Evolutionary conservation across 2,113 vertebrate species (phyloP).

Genomic region (Trogon surrucura): DNA sequence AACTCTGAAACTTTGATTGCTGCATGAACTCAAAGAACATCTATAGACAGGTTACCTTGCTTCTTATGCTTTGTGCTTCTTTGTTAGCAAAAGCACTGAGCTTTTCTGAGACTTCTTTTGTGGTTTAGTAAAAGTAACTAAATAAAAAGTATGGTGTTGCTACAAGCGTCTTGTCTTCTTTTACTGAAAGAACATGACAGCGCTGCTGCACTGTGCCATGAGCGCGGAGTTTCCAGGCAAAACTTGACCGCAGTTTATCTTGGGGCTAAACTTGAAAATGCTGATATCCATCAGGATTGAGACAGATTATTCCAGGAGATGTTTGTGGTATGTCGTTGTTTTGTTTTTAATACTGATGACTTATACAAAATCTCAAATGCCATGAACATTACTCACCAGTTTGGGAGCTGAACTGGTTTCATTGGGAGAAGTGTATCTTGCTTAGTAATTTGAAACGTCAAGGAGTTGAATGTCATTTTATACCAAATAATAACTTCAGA

Average conservation of each 20-base stretch:
- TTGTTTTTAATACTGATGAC: not conserved
- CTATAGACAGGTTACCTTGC: too few relatives aligned
- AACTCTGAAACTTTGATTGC: too few relatives aligned
- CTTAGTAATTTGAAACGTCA: not conserved
- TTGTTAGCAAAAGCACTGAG: too few relatives aligned
- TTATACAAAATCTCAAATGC: too few relatives aligned
- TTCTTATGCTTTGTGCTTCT: too few relatives aligned
- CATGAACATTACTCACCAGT: too few relatives aligned
- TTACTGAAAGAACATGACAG: not conserved
- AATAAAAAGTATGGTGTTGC: not conserved
- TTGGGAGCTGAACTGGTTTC: too few relatives aligned
- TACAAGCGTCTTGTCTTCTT: not conserved
- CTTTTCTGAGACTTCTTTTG: too few relatives aligned
- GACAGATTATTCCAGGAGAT: not conserved
- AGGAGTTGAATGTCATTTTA: not conserved
- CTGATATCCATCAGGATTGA: not conserved
- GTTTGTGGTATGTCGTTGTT: not conserved
- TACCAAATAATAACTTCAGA: not conserved
- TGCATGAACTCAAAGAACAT: too few relatives aligned
- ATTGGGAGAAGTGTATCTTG: not conserved
- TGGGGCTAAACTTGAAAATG: not conserved
- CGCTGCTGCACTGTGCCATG: not conserved
- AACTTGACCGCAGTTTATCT: not conserved
- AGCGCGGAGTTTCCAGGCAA: not conserved
- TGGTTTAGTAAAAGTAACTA: too few relatives aligned